Evolutionary conservation across 2,888 invertebrate genomes (phyloP).

Genomic region (Tetropium fuscum): DNA sequence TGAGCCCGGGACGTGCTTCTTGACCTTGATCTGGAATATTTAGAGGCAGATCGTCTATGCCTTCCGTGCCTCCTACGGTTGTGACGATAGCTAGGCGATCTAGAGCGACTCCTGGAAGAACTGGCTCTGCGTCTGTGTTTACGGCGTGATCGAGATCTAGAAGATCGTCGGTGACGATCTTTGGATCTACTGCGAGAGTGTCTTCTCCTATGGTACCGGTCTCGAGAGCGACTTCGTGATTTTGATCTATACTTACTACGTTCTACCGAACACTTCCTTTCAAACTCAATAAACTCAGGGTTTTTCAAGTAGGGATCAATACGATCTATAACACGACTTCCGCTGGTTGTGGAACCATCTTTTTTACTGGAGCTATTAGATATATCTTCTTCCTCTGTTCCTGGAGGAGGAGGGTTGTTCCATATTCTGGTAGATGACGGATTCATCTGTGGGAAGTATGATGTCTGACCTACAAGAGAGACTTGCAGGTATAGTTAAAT

Average conservation of each 20-base stretch:
- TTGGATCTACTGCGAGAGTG: slow-evolving; percentile 47
- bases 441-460: slow-evolving; percentile 57
- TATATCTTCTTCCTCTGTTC: slow-evolving; percentile 56
- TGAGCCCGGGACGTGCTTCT: slow-evolving; percentile 43
- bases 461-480: slow-evolving; percentile 66
- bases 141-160: slow-evolving; percentile 44
- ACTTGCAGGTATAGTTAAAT: slow-evolving; percentile 67
- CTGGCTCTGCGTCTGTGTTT: slow-evolving; percentile 40
- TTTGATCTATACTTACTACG: slow-evolving; percentile 43
- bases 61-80: slow-evolving; percentile 34
- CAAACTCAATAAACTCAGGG: slow-evolving; percentile 56
- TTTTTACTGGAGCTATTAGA: slow-evolving; percentile 33
- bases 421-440: slow-evolving; percentile 54
- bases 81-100: slow-evolving; percentile 32
- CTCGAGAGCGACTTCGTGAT: slow-evolving; percentile 46
- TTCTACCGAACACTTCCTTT: slow-evolving; percentile 31
- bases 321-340: slow-evolving; percentile 50
- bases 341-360: slow-evolving; percentile 25
- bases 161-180: slow-evolving; percentile 40
- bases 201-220: slow-evolving; percentile 41
- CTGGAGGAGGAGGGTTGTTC: slow-evolving; percentile 65
- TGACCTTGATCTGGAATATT: slow-evolving; percentile 41
- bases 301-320: slow-evolving; percentile 60
- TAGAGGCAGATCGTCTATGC: slow-evolving; percentile 31
- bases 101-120: slow-evolving; percentile 39